Base-by-base conservation (phyloP, 2,113 vertebrate species). In the Prinia subflava region DNA sequence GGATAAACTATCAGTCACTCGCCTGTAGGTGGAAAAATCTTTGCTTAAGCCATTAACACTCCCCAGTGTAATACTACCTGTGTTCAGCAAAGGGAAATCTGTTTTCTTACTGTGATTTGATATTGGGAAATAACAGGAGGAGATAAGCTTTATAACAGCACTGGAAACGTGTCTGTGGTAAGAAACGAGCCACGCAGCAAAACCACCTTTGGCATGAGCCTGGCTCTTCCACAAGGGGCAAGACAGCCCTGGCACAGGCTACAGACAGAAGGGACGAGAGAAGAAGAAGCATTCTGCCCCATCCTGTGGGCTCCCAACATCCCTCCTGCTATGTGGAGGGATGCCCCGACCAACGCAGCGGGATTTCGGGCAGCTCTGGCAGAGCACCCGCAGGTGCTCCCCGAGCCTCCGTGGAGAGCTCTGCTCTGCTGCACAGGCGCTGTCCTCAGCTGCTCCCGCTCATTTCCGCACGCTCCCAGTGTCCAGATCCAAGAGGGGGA, bases 1-100 rank as follows among this genome's bases (percentile, higher is more conserved):
- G 98, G 97, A 95, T 94, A 98, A 98, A 87, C 97, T 97, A 98
- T 98, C 97, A 98, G 97, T 97, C 97, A 95, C 92, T 96, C 1
- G 88, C 91, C 94, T 81, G 89, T 96, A 97, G 96, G 97, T 97
- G 98, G 97, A 97, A 98, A 96, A 98, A 97, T 97, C 95, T 98
- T 98, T 98, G 98, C 95, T 98, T 97, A 97, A 98, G 90, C 92
- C 96, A 97, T 98, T 97, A 98, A 87, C 65, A 69, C 90, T 97
- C 96, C 97, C 97, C 27, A 88, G 97, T 2, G 97, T 97, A 97
- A 97, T 84, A 90, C 92, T 97, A 98, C 98, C 97, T 98, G 96
- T 96, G 90, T 97, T 95, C 91, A 97, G 96, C 83, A 95, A 87
- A 90, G 93, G 84, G 92, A 96, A 96, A 96, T 97, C 97, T 97